Base-by-base conservation (phyloP, 2,888 invertebrate genomes). In the Syritta pipiens region DNA sequence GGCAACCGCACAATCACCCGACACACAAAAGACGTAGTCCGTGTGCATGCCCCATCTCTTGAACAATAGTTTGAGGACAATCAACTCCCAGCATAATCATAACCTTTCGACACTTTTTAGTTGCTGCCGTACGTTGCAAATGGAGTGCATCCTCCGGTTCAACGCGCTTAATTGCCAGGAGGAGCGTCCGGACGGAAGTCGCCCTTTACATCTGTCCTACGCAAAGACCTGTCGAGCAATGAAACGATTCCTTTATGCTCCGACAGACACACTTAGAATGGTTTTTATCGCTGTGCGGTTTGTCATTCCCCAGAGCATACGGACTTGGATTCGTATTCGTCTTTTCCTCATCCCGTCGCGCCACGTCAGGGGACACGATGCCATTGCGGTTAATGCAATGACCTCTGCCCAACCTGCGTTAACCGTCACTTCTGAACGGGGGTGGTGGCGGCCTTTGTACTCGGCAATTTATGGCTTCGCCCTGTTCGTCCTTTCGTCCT, bases 81-180 rank as follows among this genome's bases (percentile, higher is more conserved):
- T 63, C 63, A 63, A 63, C 63, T 51, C 30, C 17, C 10, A 24
- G n/a, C 51, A 30, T 40, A 63, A 63, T 63, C 40, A 32, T 32
- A 63, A 51, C 63, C 49, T 42, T 42, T 51, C 22, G 30, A 32
- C 20, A 30, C 44, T 57, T 42, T 48, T 60, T 49, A 22, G 49
- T 51, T 37, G 2, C 26, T 12, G 4, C 12, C 12, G 48, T 22
- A 37, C 14, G 14, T 62, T 35, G 60, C 24, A 48, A 60, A 60
- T 46, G 35, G 46, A 22, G 59, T 60, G 35, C 46, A 35, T 46
- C 26, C 37, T 40, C 6, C 26, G 19, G 55, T 55, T 55, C 40
- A 40, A 55, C 17, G 55, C 40, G 55, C 40, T 40, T 55, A 55
- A 55, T 55, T 55, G 40, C 40, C 26, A n/a, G n/a, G n/a, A n/a